Conservation (phyloP, 2,113 vertebrate species). For the Notarius quadriscutis region DNA sequence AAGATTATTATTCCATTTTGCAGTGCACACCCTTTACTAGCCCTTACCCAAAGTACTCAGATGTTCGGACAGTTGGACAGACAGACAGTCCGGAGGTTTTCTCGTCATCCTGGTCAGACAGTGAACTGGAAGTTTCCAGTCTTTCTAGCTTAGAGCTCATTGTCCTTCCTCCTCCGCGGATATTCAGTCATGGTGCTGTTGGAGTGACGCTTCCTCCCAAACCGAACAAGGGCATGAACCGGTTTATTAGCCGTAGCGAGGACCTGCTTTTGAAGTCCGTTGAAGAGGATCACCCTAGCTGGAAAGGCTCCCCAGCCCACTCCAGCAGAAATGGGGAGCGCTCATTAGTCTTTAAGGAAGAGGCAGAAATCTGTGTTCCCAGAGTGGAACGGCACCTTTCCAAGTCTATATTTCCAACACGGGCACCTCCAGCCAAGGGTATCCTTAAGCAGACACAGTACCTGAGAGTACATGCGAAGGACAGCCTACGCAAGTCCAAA, state of each 20-base stretch:
- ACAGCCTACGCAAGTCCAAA: conserved; percentile 71
- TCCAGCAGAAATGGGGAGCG: conserved; percentile 71
- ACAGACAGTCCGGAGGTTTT: conserved; percentile 52
- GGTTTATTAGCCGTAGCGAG: conserved; percentile 66
- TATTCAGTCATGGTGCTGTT: conserved; percentile 45
- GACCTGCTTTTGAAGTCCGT: conserved; percentile 63
- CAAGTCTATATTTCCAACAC: conserved; percentile 2
- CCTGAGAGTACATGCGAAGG: conserved; percentile 47
- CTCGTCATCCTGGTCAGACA: conserved; percentile 69
- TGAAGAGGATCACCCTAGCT: conserved; percentile 37
- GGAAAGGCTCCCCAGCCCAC: conserved; percentile 56
- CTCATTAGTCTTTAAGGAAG: conserved; percentile 74
- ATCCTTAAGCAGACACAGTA: conserved; percentile 77
- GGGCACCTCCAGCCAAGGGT: conserved; percentile 69
- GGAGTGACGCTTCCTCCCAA: conserved; percentile 27
- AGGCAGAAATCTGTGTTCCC: conserved; percentile 69
- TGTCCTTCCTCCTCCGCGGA: conserved; percentile 48
- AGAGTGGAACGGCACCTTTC: conserved; percentile 52
- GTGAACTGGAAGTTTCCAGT: conserved; percentile 71
- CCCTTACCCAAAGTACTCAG: conserved; percentile 55
- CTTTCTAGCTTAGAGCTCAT: conserved; percentile 68
- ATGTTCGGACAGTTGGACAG: conserved; percentile 12
- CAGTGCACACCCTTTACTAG: conserved; percentile 65
- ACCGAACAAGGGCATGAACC: conserved; percentile 39
- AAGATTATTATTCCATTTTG: conserved; percentile 42